Evolutionary conservation across 53 echinoderm and acorn worm species (phyloP).

Genomic region (Astropecten irregularis): DNA sequence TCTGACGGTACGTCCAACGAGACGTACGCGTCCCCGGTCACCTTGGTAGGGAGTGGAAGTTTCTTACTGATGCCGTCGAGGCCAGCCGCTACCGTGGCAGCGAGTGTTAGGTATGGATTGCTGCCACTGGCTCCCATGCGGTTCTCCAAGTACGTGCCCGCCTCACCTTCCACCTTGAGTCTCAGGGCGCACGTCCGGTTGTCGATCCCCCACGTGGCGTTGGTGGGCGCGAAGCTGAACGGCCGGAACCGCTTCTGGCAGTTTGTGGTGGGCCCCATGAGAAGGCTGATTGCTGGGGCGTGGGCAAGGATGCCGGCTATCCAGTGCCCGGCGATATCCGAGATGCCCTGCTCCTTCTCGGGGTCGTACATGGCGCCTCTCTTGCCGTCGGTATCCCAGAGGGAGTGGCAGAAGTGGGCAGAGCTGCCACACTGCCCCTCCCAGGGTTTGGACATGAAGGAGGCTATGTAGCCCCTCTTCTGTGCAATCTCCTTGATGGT

Average conservation of each 20-base stretch:
- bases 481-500: constrained; percentile 79
- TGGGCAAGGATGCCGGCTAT: constrained; percentile 78
- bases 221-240: constrained; percentile 59
- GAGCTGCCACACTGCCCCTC: constrained; percentile 61
- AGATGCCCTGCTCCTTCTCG: constrained; percentile 42
- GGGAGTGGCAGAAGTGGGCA: constrained; percentile 79
- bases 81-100: constrained; percentile 70
- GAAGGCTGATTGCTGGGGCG: constrained; percentile 56
- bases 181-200: constrained; percentile 68
- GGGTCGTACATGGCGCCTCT: constrained; percentile 54
- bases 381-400: constrained; percentile 70
- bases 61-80: constrained; percentile 66
- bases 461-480: constrained; percentile 68
- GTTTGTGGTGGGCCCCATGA: constrained; percentile 69
- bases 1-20: constrained; percentile 38
- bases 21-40: constrained; percentile 60
- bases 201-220: constrained; percentile 72
- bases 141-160: constrained; percentile 76
- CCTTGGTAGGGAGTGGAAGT: constrained; percentile 60
- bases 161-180: constrained; percentile 62
- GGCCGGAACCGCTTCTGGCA: constrained; percentile 55
- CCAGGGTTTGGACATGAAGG: constrained; percentile 91
- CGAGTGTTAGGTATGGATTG: constrained; percentile 75
- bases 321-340: constrained; percentile 70
- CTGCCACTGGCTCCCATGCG: constrained; percentile 73